Conservation (phyloP, 2,113 vertebrate species). For the Stegastes partitus region DNA sequence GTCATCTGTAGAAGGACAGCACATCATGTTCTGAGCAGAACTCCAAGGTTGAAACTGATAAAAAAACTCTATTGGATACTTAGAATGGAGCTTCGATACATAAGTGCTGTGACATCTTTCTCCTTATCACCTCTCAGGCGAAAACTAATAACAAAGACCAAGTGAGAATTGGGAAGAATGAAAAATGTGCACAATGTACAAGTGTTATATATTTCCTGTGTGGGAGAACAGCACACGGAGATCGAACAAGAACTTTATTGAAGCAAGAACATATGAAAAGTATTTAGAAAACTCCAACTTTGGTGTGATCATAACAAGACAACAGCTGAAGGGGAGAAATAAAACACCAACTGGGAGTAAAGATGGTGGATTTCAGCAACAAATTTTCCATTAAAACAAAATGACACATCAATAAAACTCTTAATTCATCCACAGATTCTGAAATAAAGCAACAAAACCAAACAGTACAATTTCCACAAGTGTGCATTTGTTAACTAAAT, state of each 20-base stretch:
- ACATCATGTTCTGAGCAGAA: conserved; percentile 7
- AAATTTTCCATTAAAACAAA: background rate
- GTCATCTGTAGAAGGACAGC: background rate
- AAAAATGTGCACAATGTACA: background rate
- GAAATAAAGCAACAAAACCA: background rate
- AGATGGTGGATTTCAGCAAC: conserved; percentile 1
- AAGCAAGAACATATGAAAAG: conserved; percentile 15
- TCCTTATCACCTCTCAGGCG: background rate
- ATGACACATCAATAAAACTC: background rate
- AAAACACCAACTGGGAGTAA: background rate
- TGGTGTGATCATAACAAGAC: background rate
- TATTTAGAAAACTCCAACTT: background rate
- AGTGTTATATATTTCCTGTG: background rate
- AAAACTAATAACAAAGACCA: background rate
- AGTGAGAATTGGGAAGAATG: too few species aligned
- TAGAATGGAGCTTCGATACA: background rate
- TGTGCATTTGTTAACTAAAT: background rate
- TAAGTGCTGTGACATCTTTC: background rate
- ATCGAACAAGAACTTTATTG: conserved; percentile 52
- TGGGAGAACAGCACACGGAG: background rate
- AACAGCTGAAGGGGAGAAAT: background rate
- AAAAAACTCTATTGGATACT: conserved; percentile 5
- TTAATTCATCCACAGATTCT: background rate
- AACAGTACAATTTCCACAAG: background rate
- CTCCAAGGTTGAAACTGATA: background rate